Percentiles rank a stretch among this genome's conserved stretches.
These are phyloP conservation scores for Nemopilema nomurai DNA, from an alignment of 30 jellyfish, hydroid and myxozoan genomes.

Conservation along the genomic window DNA sequence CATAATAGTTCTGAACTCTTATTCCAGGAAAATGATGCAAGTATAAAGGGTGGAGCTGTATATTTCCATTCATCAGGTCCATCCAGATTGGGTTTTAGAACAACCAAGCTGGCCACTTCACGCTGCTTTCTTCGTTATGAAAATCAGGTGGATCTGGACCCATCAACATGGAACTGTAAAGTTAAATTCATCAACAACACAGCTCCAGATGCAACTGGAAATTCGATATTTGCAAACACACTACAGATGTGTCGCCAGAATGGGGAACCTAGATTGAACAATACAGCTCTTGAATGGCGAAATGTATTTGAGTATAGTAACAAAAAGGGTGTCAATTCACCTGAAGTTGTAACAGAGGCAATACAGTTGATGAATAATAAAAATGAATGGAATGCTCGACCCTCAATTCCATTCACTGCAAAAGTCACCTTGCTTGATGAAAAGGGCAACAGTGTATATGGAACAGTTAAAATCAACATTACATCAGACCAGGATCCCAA, in stretches of 20 bases:
- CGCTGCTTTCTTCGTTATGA: conserved; percentile 71
- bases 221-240: conserved; percentile 75
- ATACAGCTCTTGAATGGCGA: conserved; percentile 73
- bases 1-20: conserved; percentile 14
- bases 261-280: conserved; percentile 50
- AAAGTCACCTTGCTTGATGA: conserved; percentile 58
- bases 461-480: conserved; percentile 50
- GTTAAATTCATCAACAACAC: conserved; percentile 64
- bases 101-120: conserved; percentile 61
- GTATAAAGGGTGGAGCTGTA: conserved; percentile 80
- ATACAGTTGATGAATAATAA: conserved; percentile 26
- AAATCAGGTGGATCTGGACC: conserved; percentile 36
- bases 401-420: conserved; percentile 78
- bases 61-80: conserved; percentile 68
- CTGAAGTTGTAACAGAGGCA: conserved; percentile 82
- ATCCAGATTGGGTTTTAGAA: conserved; percentile 63
- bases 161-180: conserved; percentile 57
- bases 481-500: conserved; percentile 14
- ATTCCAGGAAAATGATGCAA: conserved; percentile 50
- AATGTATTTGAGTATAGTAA: conserved; percentile 17
- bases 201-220: conserved; percentile 85
- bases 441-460: conserved; percentile 72
- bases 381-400: conserved; percentile 59
- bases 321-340: conserved; percentile 30
- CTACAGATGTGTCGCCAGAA: conserved; percentile 68